Evolutionary conservation across 2,888 invertebrate species (phyloP), one percentile per base, ranked within the genome.

Genomic region (Amaurobius ferox): DNA sequence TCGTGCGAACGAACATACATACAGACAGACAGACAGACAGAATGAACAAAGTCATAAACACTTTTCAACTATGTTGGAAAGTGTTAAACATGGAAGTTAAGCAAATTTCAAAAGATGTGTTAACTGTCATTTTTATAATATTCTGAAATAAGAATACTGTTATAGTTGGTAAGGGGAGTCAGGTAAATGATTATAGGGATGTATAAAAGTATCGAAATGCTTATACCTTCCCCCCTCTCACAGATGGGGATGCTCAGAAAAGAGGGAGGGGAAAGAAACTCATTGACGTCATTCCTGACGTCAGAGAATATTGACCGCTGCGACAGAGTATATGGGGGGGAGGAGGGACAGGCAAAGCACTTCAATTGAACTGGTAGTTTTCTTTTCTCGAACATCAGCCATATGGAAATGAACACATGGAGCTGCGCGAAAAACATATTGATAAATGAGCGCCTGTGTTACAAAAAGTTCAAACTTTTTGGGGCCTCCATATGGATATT

Each of bases 201-300:
- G 70, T 78, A 61, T 70, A 70, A 70, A 70, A 78, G 78, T 78
- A 78, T 78, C 70, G 78, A 78, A 78, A 78, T 55, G 78, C 78
- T 78, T 44, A 48, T 70, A 29, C 70, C 55, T 62, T 62, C 79
- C 72, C 71, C 55, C 62, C 61, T 26, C 35, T 35, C 26, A 19
- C 26, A 44, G 67, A 26, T 73, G 67, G 72, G 35, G 71, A 64
- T 55, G 71, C 28, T 64, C 71, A 64, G 30, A 28, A 55, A 64
- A 28, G 64, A 7, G 55, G 64, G 30, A 29, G 79, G 73, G 67
- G 44, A 39, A 48, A 68, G 61, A 39, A 78, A 35, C 72, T 66
- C 80, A 80, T 80, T 80, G 80, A 80, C 80, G 80, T 80, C 80
- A 80, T 23, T 13, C 28, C 67, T 80, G 80, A 80, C 80, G 80